These are phyloP conservation scores for Sebastiscus albofasciatus DNA, from an alignment of 2,797 vertebrate species.

Conservation along the genomic window DNA sequence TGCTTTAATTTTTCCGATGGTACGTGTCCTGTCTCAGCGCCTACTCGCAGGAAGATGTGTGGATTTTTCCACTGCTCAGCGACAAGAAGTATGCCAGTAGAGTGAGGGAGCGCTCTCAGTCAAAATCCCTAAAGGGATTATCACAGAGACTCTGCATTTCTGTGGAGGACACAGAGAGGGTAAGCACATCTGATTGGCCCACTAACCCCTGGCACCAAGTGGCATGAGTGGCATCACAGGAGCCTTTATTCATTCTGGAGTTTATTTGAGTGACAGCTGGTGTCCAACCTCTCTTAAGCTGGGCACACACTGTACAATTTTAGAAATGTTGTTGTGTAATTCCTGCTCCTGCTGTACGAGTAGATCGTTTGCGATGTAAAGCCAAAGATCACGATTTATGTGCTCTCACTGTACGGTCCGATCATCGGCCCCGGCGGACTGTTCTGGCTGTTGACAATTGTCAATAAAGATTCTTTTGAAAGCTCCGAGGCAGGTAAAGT, in stretches of 20 bases:
- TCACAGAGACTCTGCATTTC: slow-evolving; percentile 61
- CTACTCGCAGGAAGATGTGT: slow-evolving; percentile 25
- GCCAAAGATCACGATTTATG: too few species aligned
- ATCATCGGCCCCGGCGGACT: too few species aligned
- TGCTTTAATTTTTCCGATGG: not conserved
- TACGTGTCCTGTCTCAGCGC: not conserved
- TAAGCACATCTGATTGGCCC: slow-evolving; percentile 63
- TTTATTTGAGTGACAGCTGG: slow-evolving; percentile 22
- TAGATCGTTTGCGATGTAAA: too few species aligned
- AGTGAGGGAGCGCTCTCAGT: slow-evolving; percentile 52
- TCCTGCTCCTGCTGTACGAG: too few species aligned
- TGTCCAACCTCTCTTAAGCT: not conserved
- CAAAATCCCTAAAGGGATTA: slow-evolving; percentile 73
- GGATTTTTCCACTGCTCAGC: slow-evolving; percentile 30
- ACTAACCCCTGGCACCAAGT: slow-evolving; percentile 51
- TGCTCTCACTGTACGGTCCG: too few species aligned
- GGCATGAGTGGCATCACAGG: slow-evolving; percentile 20
- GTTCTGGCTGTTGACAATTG: too few species aligned
- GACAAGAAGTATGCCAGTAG: slow-evolving; percentile 45
- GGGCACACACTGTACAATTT: too few species aligned
- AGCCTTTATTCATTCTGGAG: slow-evolving; percentile 11
- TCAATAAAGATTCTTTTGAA: too few species aligned
- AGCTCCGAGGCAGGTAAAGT: too few species aligned
- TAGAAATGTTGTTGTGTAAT: too few species aligned
- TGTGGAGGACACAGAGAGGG: slow-evolving; percentile 63